A percentile compares a stretch with the other conserved stretches of the same genome.
phyloP scores from a whole-genome alignment of 2,113 vertebrate genomes.

The Xyliphius kryptos region DNA sequence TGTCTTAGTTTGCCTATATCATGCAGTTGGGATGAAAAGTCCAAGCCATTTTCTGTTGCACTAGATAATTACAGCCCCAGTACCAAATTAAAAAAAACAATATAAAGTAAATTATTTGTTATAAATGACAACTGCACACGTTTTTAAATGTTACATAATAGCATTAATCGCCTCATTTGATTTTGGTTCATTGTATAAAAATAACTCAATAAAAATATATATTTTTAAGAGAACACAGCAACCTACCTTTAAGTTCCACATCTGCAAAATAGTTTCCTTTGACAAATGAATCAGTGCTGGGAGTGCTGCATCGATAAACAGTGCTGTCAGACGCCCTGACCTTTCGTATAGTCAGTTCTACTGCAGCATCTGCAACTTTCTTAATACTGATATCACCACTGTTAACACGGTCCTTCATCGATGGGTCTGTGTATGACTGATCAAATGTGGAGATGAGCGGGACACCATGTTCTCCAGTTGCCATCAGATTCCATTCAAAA shows the following conservation, averaged over 20 bases:
- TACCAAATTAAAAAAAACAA: too few relatives aligned
- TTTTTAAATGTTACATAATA: too few relatives aligned
- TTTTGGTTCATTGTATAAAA: too few relatives aligned
- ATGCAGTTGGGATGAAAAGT: too few relatives aligned
- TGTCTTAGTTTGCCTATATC: too few relatives aligned
- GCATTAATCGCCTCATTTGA: too few relatives aligned
- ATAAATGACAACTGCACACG: too few relatives aligned
- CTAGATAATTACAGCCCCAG: too few relatives aligned
- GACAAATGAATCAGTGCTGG: slow-evolving; percentile 74
- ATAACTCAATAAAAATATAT: too few relatives aligned
- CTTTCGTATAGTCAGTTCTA: slow-evolving; percentile 66
- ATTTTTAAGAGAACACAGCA: not conserved
- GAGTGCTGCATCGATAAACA: slow-evolving; percentile 73
- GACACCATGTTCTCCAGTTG: slow-evolving; percentile 29
- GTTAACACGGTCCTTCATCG: slow-evolving; percentile 61
- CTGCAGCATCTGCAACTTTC: slow-evolving; percentile 60
- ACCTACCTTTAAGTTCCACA: slow-evolving; percentile 73
- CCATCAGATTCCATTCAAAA: slow-evolving; percentile 74
- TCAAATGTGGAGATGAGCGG: slow-evolving; percentile 74
- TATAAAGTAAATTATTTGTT: too few relatives aligned
- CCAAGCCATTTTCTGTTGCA: too few relatives aligned
- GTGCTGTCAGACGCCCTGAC: slow-evolving; percentile 67
- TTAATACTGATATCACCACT: slow-evolving; percentile 60
- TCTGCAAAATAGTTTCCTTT: slow-evolving; percentile 75
- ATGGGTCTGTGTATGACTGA: slow-evolving; percentile 54